These are phyloP conservation scores for Torymus aiolomorphi DNA, from an alignment of 2,888 invertebrate genomes.

Conservation along the genomic window DNA sequence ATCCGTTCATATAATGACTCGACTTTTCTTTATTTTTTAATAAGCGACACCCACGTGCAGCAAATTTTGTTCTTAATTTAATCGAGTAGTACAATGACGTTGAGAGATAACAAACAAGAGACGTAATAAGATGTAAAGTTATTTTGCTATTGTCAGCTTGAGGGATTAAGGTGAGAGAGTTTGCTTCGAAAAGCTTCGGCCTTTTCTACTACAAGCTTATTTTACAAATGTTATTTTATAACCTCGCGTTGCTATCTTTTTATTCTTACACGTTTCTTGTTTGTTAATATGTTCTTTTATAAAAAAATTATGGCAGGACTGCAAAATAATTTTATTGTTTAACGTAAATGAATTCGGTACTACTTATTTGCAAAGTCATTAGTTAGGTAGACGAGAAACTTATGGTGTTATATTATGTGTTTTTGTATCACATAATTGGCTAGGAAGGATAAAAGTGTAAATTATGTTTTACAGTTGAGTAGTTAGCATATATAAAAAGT, in stretches of 20 bases:
- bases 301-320: conserved; percentile 39
- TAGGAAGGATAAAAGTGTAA: conserved; percentile 54
- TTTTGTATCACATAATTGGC: conserved; percentile 55
- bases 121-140: conserved; percentile 46
- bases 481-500: conserved; percentile 56
- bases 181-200: conserved; percentile 53
- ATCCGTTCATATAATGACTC: conserved; percentile 45
- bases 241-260: conserved; percentile 53
- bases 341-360: conserved; percentile 53
- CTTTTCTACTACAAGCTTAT: conserved; percentile 54
- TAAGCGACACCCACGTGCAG: conserved; percentile 41
- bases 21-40: conserved; percentile 23
- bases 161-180: conserved; percentile 54
- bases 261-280: conserved; percentile 51
- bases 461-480: conserved; percentile 59
- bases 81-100: conserved; percentile 40
- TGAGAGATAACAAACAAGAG: conserved; percentile 17
- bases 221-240: conserved; percentile 52
- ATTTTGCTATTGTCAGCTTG: conserved; percentile 56
- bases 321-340: conserved; percentile 52
- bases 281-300: conserved; percentile 46
- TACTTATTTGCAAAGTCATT: conserved; percentile 58
- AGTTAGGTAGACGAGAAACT: conserved; percentile 52
- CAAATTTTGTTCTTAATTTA: conserved; percentile 38
- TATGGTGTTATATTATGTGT: conserved; percentile 52